Evolutionary conservation across 2,888 invertebrate genomes (phyloP), one percentile per base, ranked within the genome.

Genomic region (Lasioglossum lativentre): DNA sequence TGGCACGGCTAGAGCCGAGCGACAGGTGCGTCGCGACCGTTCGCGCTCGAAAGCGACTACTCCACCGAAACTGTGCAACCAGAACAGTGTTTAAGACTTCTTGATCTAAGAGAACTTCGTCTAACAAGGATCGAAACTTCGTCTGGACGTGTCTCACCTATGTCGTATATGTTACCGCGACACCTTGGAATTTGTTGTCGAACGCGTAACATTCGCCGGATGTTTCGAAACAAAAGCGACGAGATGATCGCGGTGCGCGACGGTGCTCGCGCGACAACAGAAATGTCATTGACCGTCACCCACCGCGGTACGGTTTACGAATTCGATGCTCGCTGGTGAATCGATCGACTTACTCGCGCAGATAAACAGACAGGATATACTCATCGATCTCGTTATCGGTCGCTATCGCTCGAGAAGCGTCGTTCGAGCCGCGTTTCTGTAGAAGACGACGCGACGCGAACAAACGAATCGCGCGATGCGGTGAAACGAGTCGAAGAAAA

Each of bases 401-500:
- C 12, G 68, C 16, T 34, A 68, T 68, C 30, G 23, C 68, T 23
- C 30, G 34, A 38, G 10, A 10, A 34, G 16, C 63, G 63, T 30
- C 16, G 12, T 19, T 6, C 30, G 27, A 16, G 30, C 16, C 6
- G 19, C 30, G 16, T 8, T 8, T 63, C 2, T 3, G n/a, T 30
- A 16, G 30, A 1, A 4, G 4, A 14, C 59, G 5, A 59, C 27
- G 27, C 59, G 5, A 59, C 59, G 27, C 59, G 59, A 63, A 16
- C 27, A 14, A 16, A 34, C 12, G 38, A 68, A 68, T 12, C 23
- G 14, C 38, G 14, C 38, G n/a, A 70, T 40, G 38, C 38, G 68
- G 68, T 68, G 68, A 70, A n/a, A 12, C 30, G 30, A 6, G 0
- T 1, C 0, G 2, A 8, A 8, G 70, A 75, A 81, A 79, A 94